Conservation (phyloP, 2,888 invertebrate genomes). For the Tethea ocularis region DNA sequence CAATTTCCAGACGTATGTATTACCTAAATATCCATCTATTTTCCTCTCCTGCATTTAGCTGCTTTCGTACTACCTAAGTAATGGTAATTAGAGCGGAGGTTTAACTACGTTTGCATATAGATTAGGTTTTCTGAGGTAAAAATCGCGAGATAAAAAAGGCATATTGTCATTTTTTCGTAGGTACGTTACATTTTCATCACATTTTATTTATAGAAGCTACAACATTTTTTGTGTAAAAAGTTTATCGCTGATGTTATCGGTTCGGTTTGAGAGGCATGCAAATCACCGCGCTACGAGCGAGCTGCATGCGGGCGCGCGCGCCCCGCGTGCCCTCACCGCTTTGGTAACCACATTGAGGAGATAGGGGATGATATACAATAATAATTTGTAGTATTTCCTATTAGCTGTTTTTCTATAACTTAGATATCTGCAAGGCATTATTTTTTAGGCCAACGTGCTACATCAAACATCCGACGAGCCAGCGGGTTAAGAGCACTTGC, state of each 20-base stretch:
- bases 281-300: slow-evolving; percentile 66
- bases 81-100: no score
- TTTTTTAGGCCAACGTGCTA: no score
- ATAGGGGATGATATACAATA: slow-evolving; percentile 17
- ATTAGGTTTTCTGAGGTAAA: no score
- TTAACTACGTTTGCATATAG: not conserved
- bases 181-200: not conserved
- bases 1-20: no score
- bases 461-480: no score
- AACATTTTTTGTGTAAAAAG: slow-evolving; percentile 38
- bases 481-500: no score
- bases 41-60: no score
- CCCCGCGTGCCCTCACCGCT: slow-evolving; percentile 44
- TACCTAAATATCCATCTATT: no score
- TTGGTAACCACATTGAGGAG: slow-evolving; percentile 36
- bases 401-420: not conserved
- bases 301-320: slow-evolving; percentile 71
- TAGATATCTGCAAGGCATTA: not conserved
- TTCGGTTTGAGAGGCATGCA: slow-evolving; percentile 66
- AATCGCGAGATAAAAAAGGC: not conserved
- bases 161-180: not conserved
- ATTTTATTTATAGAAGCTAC: slow-evolving; percentile 13
- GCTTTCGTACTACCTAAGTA: no score
- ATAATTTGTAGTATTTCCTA: not conserved
- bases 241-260: slow-evolving; percentile 48